Evolutionary conservation across 2,113 vertebrate genomes (phyloP), one percentile per base, ranked within the genome.

Genomic region (Pomatorhinus ruficollis): DNA sequence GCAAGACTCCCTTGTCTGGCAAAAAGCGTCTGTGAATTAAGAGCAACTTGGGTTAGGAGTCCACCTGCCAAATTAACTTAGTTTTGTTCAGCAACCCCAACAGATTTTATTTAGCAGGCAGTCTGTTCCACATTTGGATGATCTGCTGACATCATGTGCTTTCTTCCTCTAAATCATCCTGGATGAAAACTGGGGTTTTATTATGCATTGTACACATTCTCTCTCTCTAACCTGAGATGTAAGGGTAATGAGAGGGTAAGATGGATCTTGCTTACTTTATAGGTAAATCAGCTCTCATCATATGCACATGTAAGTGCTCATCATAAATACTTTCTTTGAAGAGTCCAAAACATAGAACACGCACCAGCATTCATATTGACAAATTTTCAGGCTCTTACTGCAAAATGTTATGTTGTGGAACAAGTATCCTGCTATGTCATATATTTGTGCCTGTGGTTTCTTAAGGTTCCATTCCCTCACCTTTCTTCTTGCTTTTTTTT

Each of bases 61-160:
- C 85, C 76, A 93, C 65, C 33, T 88, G 91, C 93, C 87, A 95
- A 95, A 91, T 92, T 88, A 91, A 87, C 64, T 96, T 94, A 88
- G 64, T 88, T 97, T 94, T 0, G 0, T 95, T 90, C 69, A 79
- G 50, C 22, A 90, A 40, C 76, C 70, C 53, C 76, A 86, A 56
- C 68, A 93, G 93, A 96, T 83, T 95, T 86, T 94, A 79, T 91
- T 92, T 93, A 90, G 79, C 82, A 88, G 79, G 61, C 93, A 91
- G 94, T 78, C 86, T 95, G 86, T 81, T 91, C n/a, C 28, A 63
- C 17, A 24, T 80, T 86, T 85, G 76, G 88, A 50, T 90, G 85
- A 79, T 95, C 66, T 91, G 45, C 71, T 83, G 91, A 83, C 60
- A 74, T 85, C n/a, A 30, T 60, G 50, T 89, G 64, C 61, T 89